These are phyloP conservation scores for Luscinia megarhynchos DNA, from an alignment of 2,797 vertebrate genomes.

Conservation along the genomic window DNA sequence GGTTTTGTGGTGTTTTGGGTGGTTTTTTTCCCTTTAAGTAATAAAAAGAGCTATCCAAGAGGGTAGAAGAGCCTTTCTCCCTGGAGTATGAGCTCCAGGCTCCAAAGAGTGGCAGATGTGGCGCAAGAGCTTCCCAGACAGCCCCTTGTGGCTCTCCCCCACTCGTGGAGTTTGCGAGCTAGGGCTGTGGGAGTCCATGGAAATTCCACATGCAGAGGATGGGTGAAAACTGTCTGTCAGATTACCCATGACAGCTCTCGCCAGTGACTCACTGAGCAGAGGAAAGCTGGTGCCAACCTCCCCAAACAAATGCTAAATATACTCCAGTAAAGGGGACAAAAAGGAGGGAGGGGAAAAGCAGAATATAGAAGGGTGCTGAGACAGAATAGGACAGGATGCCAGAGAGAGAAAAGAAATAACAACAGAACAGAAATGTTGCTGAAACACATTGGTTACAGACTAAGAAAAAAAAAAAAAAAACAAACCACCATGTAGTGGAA, in stretches of 20 bases:
- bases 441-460: not conserved
- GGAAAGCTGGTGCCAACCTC: conserved; percentile 38
- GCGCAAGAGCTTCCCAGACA: not conserved
- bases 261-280: conserved; percentile 42
- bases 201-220: not conserved
- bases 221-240: conserved; percentile 39
- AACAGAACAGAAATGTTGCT: not conserved
- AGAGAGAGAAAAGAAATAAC: conserved; percentile 24
- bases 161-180: not conserved
- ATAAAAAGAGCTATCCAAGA: not conserved
- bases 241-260: conserved; percentile 15
- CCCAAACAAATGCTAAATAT: conserved; percentile 54
- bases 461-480: not conserved
- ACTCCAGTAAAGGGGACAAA: not conserved
- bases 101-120: not conserved
- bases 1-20: not conserved
- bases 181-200: not conserved
- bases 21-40: not conserved
- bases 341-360: not conserved
- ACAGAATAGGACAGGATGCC: not conserved
- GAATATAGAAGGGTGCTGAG: conserved; percentile 42
- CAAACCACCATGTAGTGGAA: not conserved
- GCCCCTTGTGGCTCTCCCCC: not conserved
- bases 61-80: not conserved
- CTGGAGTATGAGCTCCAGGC: not conserved